Evolutionary conservation across 2,797 vertebrate genomes (phyloP), one percentile per base, ranked within the genome.

Genomic region (Coendou prehensilis): DNA sequence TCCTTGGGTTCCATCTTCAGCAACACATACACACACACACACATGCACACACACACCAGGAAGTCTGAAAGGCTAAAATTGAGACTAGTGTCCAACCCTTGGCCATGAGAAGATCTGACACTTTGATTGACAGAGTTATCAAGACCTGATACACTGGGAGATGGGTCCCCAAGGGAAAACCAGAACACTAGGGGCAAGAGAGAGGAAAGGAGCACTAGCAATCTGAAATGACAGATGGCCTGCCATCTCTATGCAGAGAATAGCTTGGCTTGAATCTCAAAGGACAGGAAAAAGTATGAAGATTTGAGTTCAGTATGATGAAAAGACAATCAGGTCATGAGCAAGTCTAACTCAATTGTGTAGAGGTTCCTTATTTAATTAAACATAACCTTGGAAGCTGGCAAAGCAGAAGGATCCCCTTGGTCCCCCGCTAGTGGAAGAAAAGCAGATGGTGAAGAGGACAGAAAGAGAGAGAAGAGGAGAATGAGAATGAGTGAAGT

Each of bases 291-390:
- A 86, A 95, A 87, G 6, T 14, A 81, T 2, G 23, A 41, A 79
- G 9, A 13, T 28, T 91, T 0, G 1, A 50, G 22, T 87, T 85
- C 28, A 78, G 54, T 41, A 9, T 80, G 41, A 41, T 41, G 80
- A 50, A 83, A 83, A 85, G 82, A 23, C 33, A 88, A 0, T 30
- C 82, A 67, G 30, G 69, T 57, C 28, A n/a, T 4, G 50, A 94
- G 26, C n/a, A 69, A 87, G 50, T 82, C 61, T 3, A 1, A 57
- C 33, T 69, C 37, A 82, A 37, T 4, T 33, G 13, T 52, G 30
- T 13, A 88, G 37, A 92, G 82, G 4, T 73, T 93, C 28, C 76
- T 80, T 54, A 30, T 64, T 94, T 76, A 92, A 81, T 69, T 54
- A 92, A 90, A 67, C 6, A 92, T 87, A 94, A 61, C 6, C n/a